Evolutionary conservation across 2,888 invertebrate species (phyloP), one percentile per base, ranked within the genome.

Genomic region (Agrotis exclamationis): DNA sequence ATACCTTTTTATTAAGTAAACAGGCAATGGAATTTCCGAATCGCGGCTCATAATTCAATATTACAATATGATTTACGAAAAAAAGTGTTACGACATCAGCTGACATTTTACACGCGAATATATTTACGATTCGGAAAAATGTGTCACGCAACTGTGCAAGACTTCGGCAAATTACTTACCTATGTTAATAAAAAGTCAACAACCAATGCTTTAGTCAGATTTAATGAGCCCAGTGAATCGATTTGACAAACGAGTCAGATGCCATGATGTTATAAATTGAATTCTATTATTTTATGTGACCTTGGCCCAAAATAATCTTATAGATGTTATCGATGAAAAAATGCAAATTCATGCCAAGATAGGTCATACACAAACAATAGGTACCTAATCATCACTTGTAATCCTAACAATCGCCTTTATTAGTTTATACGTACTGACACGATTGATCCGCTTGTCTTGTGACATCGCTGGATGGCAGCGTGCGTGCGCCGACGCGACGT

Each of bases 401-500:
- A 51, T 63, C 63, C 24, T 65, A 53, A 59, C 45, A 70, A 64
- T 72, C 51, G 73, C 50, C 65, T 66, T 68, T 77, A 51, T 65
- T 64, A 18, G 65, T 50, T 58, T 58, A 86, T 90, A 95, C 96
- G 74, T 88, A 96, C 96, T 95, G 92, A 82, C 96, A 96, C 63
- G 88, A 82, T 82, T 95, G 93, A 70, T 94, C 94, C 13, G 95
- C 94, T 44, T 93, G 93, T 76, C 96, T 90, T 1, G 96, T 96
- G 79, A 96, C 94, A 81, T 96, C 96, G 84, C 96, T 96, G 24
- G 96, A 96, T 0, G 89, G 96, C 70, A 96, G 85, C 44, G 96
- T 96, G 60, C 96, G 92, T 3, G 96, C 94, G n/a, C 96, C 96
- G 6, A 95, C 91, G 7, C 94, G 91, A 73, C 97, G 95, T 83